Conservation (phyloP, 1,140 invertebrate genomes). For the Pogonomyrmex barbatus region DNA sequence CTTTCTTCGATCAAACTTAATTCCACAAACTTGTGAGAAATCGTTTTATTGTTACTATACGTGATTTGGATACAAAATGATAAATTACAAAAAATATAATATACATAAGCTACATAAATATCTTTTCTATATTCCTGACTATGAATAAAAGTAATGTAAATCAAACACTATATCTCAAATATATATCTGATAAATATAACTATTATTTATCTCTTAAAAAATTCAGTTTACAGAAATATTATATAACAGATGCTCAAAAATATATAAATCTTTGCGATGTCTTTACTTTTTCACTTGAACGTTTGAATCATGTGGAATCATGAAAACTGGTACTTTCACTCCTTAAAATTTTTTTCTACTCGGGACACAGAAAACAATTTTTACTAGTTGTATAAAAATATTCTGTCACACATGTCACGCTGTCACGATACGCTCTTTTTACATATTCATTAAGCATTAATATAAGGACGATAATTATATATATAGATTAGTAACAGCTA, state of each 20-base stretch:
- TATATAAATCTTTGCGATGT: background rate
- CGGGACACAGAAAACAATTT: too few relatives aligned
- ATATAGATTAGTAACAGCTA: background rate
- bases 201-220: background rate
- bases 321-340: background rate
- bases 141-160: background rate
- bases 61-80: background rate
- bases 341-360: background rate
- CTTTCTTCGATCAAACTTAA: conserved; percentile 55
- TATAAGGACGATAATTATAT: too few relatives aligned
- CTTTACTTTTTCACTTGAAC: background rate
- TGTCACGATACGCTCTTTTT: background rate
- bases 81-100: conserved; percentile 37
- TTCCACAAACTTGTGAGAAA: conserved; percentile 35
- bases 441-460: background rate
- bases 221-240: conserved; percentile 24
- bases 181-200: background rate
- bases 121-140: background rate
- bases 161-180: background rate
- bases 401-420: background rate
- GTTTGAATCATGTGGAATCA: background rate
- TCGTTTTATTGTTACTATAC: conserved; percentile 34
- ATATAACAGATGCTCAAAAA: background rate
- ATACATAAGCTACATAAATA: background rate
- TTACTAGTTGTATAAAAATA: too few relatives aligned